Percentiles rank a stretch among this genome's conserved stretches.
These are phyloP conservation scores for Philopotamus ludificatus DNA, from an alignment of 1,140 invertebrate genomes.

Conservation along the genomic window DNA sequence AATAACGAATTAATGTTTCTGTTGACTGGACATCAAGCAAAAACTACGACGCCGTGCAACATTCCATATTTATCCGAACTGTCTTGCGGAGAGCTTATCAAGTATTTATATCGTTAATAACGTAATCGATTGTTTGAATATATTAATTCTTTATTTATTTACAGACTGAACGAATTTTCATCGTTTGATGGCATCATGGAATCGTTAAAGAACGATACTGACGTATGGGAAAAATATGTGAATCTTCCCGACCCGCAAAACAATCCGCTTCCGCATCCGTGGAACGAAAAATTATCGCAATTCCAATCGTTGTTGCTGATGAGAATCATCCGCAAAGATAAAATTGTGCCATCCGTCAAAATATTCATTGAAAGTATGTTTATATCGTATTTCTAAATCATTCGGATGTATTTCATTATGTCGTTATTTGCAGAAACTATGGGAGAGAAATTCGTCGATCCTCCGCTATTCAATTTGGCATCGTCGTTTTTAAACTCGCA, in stretches of 20 bases:
- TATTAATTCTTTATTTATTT: conserved; percentile 25
- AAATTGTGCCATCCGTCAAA: conserved; percentile 82
- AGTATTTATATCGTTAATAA: conserved; percentile 40
- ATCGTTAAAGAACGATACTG: conserved; percentile 58
- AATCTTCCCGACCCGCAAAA: conserved; percentile 70
- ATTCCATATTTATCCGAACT: conserved; percentile 54
- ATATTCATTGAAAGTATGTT: conserved; percentile 68
- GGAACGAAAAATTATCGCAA: conserved; percentile 60
- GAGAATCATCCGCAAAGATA: conserved; percentile 83
- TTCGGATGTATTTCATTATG: not conserved
- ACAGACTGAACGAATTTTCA: conserved; percentile 51
- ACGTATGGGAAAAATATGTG: conserved; percentile 74
- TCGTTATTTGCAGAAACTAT: conserved; percentile 59
- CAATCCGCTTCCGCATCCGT: conserved; percentile 65
- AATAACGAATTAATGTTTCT: conserved; percentile 83
- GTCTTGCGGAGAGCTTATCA: conserved; percentile 78
- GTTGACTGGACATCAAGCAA: conserved; percentile 72
- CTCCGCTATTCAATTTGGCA: conserved; percentile 83
- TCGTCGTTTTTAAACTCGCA: conserved; percentile 84
- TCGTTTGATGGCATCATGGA: conserved; percentile 62
- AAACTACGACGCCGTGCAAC: conserved; percentile 45
- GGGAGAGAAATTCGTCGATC: conserved; percentile 79
- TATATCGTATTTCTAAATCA: not conserved
- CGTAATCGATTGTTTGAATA: conserved; percentile 17
- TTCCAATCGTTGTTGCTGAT: conserved; percentile 81